A percentile compares a stretch with the other conserved stretches of the same genome.
Evolutionary conservation across 2,888 invertebrate species (phyloP).

Genomic region (Sphaerophoria rueppellii): DNA sequence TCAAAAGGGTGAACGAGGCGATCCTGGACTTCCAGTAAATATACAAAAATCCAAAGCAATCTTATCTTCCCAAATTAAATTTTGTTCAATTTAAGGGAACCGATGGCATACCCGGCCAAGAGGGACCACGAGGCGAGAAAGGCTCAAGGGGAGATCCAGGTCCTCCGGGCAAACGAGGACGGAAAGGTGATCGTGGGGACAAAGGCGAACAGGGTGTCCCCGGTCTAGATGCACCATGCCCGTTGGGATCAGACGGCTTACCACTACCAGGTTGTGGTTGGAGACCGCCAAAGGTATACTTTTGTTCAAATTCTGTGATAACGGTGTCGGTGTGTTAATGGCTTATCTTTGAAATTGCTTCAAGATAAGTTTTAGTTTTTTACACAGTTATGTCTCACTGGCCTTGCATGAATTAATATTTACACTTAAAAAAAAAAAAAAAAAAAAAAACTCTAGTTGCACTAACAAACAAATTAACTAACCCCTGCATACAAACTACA

Average conservation of each 20-base stretch:
- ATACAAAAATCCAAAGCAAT: constrained; percentile 43
- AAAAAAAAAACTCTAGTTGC: constrained; percentile 29
- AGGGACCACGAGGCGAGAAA: constrained; percentile 95
- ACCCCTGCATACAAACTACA: constrained; percentile 20
- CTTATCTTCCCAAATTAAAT: constrained; percentile 61
- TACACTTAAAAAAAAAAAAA: neutral
- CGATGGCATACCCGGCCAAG: constrained; percentile 95
- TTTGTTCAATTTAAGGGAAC: constrained; percentile 86
- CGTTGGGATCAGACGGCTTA: constrained; percentile 96
- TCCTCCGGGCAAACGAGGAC: constrained; percentile 93
- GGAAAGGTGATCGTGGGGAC: constrained; percentile 95
- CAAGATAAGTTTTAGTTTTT: constrained; percentile 11
- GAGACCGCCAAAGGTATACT: constrained; percentile 91
- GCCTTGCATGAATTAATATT: constrained; percentile 47
- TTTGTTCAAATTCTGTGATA: neutral
- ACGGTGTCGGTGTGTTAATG: neutral
- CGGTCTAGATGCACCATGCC: constrained; percentile 99
- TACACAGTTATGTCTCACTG: neutral
- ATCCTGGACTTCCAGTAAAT: constrained; percentile 96
- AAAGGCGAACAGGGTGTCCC: constrained; percentile 98
- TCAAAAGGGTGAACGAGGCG: constrained; percentile 95
- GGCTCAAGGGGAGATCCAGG: constrained; percentile 91
- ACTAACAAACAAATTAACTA: constrained; percentile 53
- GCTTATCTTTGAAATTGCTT: constrained; percentile 10
- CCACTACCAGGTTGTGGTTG: constrained; percentile 98